phyloP scores from a whole-genome alignment of 2,797 vertebrate genomes.

The Buceros bicornis region DNA sequence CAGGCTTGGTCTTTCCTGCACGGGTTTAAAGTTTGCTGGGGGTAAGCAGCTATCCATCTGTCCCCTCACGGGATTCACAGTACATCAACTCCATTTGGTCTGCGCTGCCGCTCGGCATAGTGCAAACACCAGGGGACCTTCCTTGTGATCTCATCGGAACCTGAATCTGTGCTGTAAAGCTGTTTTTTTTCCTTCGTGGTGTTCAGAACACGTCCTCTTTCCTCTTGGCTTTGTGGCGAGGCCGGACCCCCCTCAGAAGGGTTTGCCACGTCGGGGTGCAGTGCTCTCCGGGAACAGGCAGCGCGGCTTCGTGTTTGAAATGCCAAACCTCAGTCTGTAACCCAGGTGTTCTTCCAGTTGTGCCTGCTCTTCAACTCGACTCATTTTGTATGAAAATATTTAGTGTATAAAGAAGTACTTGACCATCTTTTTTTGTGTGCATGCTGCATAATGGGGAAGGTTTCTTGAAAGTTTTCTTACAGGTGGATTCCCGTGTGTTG shows the following conservation, averaged over 20 bases:
- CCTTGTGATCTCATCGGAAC: conserved; percentile 16
- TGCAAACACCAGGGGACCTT: conserved; percentile 62
- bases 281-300: background rate
- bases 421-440: background rate
- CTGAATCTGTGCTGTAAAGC: conserved; percentile 17
- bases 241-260: background rate
- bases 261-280: background rate
- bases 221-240: background rate
- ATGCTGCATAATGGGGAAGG: background rate
- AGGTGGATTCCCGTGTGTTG: conserved; percentile 73
- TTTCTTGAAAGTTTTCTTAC: conserved; percentile 63
- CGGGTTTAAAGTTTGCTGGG: background rate
- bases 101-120: background rate
- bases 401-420: background rate
- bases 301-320: background rate
- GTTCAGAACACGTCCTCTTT: background rate
- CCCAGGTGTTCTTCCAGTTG: background rate
- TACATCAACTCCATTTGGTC: background rate
- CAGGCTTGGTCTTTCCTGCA: background rate
- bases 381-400: background rate
- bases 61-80: background rate
- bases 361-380: background rate
- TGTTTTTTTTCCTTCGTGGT: background rate
- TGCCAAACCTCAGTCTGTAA: background rate
- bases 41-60: background rate